Percentiles rank a stretch among this genome's conserved stretches.
These are phyloP conservation scores for Anneissia japonica DNA, from an alignment of 35 echinoderm and acorn worm species.

Conservation along the genomic window DNA sequence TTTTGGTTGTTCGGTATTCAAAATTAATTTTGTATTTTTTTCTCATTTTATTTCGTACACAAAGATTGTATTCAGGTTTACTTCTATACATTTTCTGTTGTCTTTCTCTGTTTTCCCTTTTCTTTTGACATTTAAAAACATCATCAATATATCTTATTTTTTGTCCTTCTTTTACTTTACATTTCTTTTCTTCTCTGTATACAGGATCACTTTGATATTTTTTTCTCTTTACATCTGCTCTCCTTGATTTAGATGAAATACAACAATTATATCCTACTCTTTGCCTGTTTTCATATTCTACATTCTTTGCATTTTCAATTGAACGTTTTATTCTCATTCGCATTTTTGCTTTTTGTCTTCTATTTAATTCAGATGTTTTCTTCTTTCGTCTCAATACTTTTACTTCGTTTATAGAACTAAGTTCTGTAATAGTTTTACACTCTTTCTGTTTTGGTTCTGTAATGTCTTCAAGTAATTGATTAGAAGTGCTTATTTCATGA, in stretches of 20 bases:
- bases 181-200: constrained; percentile 2
- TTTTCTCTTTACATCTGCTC: neutral
- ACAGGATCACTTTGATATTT: neutral
- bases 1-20: neutral
- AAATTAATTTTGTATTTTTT: neutral
- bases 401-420: neutral
- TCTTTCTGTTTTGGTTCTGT: neutral
- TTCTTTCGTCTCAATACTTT: neutral
- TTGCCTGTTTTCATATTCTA: too few relatives aligned
- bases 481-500: neutral
- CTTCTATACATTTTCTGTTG: neutral
- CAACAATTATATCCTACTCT: too few relatives aligned
- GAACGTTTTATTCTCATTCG: neutral
- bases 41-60: neutral
- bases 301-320: neutral
- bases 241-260: neutral
- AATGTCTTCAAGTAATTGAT: neutral
- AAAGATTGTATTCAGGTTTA: neutral
- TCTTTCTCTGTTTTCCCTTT: neutral
- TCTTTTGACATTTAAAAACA: neutral
- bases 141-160: neutral
- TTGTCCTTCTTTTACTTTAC: neutral
- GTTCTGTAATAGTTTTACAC: neutral
- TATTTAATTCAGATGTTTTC: neutral
- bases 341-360: neutral